phyloP scores from a whole-genome alignment of 2,113 vertebrate species.

The cattle (Bos taurus) region DNA sequence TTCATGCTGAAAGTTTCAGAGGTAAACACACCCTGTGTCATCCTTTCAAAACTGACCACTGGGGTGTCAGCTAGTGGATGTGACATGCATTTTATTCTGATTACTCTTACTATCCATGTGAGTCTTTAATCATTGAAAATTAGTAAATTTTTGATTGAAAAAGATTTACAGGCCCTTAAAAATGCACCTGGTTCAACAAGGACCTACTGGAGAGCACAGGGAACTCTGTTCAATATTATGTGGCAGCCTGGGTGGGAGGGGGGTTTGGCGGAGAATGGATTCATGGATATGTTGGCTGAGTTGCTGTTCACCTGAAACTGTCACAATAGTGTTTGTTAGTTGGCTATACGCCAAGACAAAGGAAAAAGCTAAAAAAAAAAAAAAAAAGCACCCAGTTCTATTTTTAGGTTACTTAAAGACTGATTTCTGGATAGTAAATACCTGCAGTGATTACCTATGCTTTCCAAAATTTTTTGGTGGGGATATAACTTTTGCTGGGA shows the following conservation, averaged over 20 bases:
- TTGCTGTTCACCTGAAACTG: neutral
- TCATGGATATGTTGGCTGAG: neutral
- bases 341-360: neutral
- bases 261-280: neutral
- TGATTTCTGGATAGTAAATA: neutral
- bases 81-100: neutral
- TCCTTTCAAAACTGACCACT: neutral
- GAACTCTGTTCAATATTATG: neutral
- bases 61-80: neutral
- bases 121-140: neutral
- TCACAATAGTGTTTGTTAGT: neutral
- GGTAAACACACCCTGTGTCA: neutral
- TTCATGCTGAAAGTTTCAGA: neutral
- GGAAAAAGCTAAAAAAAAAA: neutral
- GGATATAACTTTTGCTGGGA: neutral
- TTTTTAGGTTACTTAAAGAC: neutral
- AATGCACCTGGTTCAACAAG: neutral
- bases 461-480: neutral
- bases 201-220: neutral
- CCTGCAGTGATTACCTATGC: neutral
- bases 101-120: neutral
- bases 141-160: neutral
- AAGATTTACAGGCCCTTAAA: neutral
- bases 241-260: neutral
- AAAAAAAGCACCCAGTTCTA: neutral